phyloP scores from a whole-genome alignment of 2,888 invertebrate species.

The Seira musarum region DNA sequence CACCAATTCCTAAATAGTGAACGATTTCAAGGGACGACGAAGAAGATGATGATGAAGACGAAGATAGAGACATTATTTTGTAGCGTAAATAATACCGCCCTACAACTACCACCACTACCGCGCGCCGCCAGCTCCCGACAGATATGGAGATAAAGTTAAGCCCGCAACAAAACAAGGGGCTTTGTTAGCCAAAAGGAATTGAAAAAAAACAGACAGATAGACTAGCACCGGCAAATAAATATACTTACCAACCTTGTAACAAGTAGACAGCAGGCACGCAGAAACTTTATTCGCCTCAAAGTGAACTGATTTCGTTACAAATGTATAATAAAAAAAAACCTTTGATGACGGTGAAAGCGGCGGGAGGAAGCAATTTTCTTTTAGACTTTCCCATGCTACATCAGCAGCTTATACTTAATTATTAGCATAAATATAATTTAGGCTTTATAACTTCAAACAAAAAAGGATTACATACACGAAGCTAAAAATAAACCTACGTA shows the following conservation, averaged over 20 bases:
- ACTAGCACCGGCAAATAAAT: not conserved
- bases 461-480: too few species aligned
- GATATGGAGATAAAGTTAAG: slow-evolving; percentile 13
- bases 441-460: too few species aligned
- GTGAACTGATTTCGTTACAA: too few species aligned
- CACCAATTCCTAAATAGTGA: slow-evolving; percentile 20
- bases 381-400: too few species aligned
- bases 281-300: too few species aligned
- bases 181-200: not conserved
- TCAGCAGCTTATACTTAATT: too few species aligned
- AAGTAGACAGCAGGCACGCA: not conserved
- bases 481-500: too few species aligned
- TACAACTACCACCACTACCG: not conserved
- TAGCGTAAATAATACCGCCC: slow-evolving; percentile 2
- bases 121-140: too few species aligned
- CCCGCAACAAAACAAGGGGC: slow-evolving; percentile 13
- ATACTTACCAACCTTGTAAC: not conserved
- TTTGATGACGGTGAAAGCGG: too few species aligned
- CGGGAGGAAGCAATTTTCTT: too few species aligned
- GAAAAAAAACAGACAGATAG: not conserved
- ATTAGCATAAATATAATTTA: too few species aligned
- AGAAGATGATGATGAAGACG: slow-evolving; percentile 10
- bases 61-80: not conserved
- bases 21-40: not conserved
- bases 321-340: too few species aligned